Conservation (phyloP, 2,113 vertebrate species). For the Aleadryas rufinucha region DNA sequence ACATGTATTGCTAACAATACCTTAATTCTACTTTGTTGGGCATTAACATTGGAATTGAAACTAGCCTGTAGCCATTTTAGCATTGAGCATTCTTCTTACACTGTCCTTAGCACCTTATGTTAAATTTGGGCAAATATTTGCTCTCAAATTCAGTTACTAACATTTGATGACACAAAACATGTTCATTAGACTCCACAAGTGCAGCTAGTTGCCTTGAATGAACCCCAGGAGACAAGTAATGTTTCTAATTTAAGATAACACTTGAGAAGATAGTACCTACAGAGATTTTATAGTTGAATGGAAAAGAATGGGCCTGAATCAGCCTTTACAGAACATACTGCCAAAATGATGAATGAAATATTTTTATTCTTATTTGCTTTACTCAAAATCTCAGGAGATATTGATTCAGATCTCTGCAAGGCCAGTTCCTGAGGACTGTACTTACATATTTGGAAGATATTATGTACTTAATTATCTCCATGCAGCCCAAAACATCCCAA, state of each 20-base stretch:
- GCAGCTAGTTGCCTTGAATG: background rate
- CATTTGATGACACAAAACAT: background rate
- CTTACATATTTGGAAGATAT: background rate
- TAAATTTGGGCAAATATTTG: background rate
- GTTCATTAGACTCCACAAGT: background rate
- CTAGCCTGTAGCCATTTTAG: background rate
- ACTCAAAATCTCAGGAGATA: background rate
- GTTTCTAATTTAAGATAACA: background rate
- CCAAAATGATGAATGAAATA: slow-evolving; percentile 18
- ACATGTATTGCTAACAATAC: background rate
- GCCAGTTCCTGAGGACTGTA: background rate
- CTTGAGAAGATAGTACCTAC: background rate
- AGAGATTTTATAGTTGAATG: background rate
- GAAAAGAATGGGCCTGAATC: slow-evolving; percentile 6
- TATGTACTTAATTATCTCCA: background rate
- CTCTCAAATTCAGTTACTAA: background rate
- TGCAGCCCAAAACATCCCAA: background rate
- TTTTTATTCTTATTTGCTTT: slow-evolving; percentile 1
- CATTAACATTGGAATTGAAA: background rate
- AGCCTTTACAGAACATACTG: background rate
- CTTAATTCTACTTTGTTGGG: background rate
- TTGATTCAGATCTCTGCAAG: background rate
- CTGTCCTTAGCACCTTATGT: background rate
- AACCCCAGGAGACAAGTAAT: background rate
- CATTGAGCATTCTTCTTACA: background rate